Conservation (phyloP, 92 coral and sea anemone species). For the Parazoanthus darwini region DNA sequence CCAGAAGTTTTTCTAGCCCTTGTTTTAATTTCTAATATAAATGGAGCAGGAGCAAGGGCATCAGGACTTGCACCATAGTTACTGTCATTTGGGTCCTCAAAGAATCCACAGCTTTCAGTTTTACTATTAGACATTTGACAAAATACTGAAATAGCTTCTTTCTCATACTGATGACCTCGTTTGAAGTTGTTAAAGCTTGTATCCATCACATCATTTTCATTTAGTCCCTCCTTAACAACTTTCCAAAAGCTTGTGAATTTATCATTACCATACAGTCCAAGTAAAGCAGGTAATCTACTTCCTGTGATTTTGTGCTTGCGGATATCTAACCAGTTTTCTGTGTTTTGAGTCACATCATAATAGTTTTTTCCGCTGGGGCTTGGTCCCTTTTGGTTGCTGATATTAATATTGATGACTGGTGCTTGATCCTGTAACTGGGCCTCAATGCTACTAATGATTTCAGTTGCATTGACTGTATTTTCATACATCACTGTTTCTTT, state of each 20-base stretch:
- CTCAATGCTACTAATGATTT: slow-evolving; percentile 43
- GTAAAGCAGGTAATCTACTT: slow-evolving; percentile 47
- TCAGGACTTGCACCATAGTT: slow-evolving; percentile 56
- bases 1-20: slow-evolving; percentile 45
- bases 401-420: slow-evolving; percentile 43
- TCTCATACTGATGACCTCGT: slow-evolving; percentile 41
- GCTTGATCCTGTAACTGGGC: slow-evolving; percentile 43
- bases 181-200: slow-evolving; percentile 45
- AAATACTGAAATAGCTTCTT: slow-evolving; percentile 44
- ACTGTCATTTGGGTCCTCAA: slow-evolving; percentile 43
- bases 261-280: slow-evolving; percentile 42
- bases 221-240: slow-evolving; percentile 36
- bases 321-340: slow-evolving; percentile 43
- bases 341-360: slow-evolving; percentile 47
- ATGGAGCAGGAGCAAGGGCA: slow-evolving; percentile 47
- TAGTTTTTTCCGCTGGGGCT: slow-evolving; percentile 42
- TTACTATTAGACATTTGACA: slow-evolving; percentile 39
- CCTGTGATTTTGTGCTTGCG: slow-evolving; percentile 44
- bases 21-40: slow-evolving; percentile 50
- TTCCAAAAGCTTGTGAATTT: slow-evolving; percentile 43
- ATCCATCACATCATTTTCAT: slow-evolving; percentile 47
- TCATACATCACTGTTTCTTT: slow-evolving; percentile 30
- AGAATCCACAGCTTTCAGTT: slow-evolving; percentile 49
- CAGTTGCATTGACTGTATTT: slow-evolving; percentile 28
- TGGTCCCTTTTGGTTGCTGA: slow-evolving; percentile 43